These are phyloP conservation scores for Oligia fasciuncula DNA, from an alignment of 2,888 invertebrate species.

Conservation along the genomic window DNA sequence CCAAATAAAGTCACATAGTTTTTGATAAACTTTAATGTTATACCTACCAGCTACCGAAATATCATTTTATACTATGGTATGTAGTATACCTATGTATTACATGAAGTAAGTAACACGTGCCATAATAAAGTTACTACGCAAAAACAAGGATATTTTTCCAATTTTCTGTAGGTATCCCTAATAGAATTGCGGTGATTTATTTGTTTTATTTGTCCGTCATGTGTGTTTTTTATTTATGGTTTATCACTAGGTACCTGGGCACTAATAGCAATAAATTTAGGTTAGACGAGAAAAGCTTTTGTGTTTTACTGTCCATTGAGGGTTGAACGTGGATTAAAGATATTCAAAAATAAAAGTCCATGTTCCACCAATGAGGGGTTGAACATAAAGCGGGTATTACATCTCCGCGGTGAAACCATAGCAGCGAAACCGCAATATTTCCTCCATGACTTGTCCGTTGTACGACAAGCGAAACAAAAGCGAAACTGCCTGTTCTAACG, in stretches of 20 bases:
- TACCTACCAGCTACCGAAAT: background rate
- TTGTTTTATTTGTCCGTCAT: background rate
- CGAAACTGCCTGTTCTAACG: background rate
- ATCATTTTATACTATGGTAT: background rate
- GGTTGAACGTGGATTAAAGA: too few species aligned
- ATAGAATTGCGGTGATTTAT: background rate
- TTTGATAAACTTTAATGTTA: background rate
- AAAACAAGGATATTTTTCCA: background rate
- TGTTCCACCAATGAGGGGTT: too few species aligned
- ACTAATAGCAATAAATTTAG: too few species aligned
- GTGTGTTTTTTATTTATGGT: slow-evolving; percentile 6
- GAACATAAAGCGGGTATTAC: background rate
- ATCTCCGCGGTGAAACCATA: background rate
- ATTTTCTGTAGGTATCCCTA: background rate
- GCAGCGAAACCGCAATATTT: background rate
- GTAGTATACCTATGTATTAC: background rate
- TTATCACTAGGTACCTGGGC: too few species aligned
- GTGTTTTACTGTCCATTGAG: too few species aligned
- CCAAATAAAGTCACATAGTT: background rate
- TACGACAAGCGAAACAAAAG: background rate
- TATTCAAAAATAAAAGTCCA: too few species aligned
- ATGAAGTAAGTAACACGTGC: background rate
- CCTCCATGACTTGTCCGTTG: background rate
- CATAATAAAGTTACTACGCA: background rate
- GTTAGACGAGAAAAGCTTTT: too few species aligned